phyloP scores from a whole-genome alignment of 2,888 invertebrate genomes.

The Apodemia mormo region DNA sequence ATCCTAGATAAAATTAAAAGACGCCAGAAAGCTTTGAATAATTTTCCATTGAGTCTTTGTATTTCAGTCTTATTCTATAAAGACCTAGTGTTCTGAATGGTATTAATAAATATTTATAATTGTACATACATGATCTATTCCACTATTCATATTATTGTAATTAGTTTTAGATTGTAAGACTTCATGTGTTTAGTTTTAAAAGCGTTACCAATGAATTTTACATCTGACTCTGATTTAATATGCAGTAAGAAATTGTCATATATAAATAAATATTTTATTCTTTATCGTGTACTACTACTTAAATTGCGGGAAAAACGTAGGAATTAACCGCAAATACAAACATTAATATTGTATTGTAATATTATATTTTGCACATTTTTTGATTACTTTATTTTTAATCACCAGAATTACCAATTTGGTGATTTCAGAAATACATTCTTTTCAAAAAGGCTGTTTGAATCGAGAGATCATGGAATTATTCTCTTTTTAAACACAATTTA shows the following conservation, averaged over 20 bases:
- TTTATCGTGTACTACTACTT: no score
- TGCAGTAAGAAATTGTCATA: neutral
- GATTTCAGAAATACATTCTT: no score
- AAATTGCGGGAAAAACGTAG: neutral
- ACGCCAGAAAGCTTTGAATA: neutral
- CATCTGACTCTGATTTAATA: conserved; percentile 35
- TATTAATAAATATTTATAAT: conserved; percentile 23
- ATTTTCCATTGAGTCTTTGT: conserved; percentile 4
- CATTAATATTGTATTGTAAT: neutral
- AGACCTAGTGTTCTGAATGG: conserved; percentile 13
- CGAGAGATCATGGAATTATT: no score
- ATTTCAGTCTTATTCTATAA: neutral
- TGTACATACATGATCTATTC: conserved; percentile 38
- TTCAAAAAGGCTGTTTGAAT: no score
- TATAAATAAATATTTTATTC: neutral
- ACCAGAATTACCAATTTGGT: neutral
- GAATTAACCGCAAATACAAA: neutral
- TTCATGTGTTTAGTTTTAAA: conserved; percentile 70
- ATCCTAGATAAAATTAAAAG: conserved; percentile 59
- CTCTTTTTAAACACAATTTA: neutral
- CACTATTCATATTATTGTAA: conserved; percentile 34
- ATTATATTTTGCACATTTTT: neutral
- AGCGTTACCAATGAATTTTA: conserved; percentile 79
- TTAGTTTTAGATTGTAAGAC: conserved; percentile 51
- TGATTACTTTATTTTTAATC: neutral